Conservation (phyloP, 2,888 invertebrate genomes). For the Margaritifera margaritifera region DNA sequence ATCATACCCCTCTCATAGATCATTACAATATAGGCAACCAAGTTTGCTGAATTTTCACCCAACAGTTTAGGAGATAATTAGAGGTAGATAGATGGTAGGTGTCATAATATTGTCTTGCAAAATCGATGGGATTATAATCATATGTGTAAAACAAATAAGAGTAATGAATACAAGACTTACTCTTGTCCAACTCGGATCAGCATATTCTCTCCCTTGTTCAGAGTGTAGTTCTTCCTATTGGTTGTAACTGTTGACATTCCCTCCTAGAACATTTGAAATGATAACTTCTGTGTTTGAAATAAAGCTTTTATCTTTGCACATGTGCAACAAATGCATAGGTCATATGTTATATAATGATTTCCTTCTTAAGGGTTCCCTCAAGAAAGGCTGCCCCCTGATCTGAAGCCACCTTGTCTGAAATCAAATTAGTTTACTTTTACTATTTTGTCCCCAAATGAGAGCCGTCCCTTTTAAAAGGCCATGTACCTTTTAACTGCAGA, state of each 20-base stretch:
- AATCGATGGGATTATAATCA: too few relatives aligned
- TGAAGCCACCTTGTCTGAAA: too few relatives aligned
- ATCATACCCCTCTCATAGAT: too few relatives aligned
- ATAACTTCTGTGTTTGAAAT: not conserved
- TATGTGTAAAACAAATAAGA: not conserved
- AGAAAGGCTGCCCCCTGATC: not conserved
- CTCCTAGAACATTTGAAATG: conserved; percentile 38
- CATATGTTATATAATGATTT: not conserved
- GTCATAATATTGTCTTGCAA: too few relatives aligned
- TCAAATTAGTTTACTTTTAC: too few relatives aligned
- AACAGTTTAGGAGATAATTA: too few relatives aligned
- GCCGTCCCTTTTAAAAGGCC: too few relatives aligned
- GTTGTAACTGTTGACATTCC: conserved; percentile 45
- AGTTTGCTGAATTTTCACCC: too few relatives aligned
- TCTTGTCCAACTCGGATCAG: conserved; percentile 48
- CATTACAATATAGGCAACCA: too few relatives aligned
- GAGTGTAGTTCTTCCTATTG: conserved; percentile 42
- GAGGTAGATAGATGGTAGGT: too few relatives aligned
- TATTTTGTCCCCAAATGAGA: too few relatives aligned
- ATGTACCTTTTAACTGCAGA: too few relatives aligned
- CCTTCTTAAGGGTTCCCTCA: not conserved
- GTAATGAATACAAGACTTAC: conserved; percentile 35
- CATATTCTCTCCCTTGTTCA: conserved; percentile 50
- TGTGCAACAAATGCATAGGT: not conserved
- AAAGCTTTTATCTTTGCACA: not conserved